Evolutionary conservation across 2,888 invertebrate species (phyloP).

Genomic region (Alloscopus bannaensis): DNA sequence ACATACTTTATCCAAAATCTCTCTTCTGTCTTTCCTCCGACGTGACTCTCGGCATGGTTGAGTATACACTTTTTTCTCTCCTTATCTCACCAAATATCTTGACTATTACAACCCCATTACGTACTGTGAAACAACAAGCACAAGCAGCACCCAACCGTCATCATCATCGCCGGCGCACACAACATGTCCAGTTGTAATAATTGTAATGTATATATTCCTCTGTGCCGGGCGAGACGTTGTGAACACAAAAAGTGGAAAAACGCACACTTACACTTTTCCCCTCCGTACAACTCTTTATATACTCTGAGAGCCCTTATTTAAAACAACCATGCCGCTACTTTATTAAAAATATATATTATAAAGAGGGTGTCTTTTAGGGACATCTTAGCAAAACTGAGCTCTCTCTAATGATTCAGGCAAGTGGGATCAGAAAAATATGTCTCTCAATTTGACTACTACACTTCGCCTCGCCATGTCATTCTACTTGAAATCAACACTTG

Average conservation of each 20-base stretch:
- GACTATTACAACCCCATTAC: slow-evolving; percentile 54
- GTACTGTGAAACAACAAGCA: slow-evolving; percentile 31
- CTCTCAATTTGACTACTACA: too few species aligned
- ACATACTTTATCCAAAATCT: too few species aligned
- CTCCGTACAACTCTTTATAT: neutral
- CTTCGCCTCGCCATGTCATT: too few species aligned
- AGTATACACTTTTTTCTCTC: neutral
- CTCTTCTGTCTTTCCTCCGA: neutral
- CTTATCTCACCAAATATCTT: slow-evolving; percentile 50
- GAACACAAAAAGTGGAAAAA: too few species aligned
- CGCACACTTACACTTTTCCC: too few species aligned
- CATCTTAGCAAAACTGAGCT: too few species aligned
- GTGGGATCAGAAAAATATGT: too few species aligned
- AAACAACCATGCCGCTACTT: neutral
- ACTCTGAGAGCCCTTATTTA: neutral
- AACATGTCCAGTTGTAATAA: neutral
- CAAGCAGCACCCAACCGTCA: slow-evolving; percentile 18
- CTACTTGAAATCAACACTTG: too few species aligned
- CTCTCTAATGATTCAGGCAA: too few species aligned
- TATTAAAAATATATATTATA: too few species aligned
- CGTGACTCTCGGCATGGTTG: slow-evolving; percentile 26
- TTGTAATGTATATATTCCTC: too few species aligned
- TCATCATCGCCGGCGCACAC: neutral
- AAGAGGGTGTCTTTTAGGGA: too few species aligned
- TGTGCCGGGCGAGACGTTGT: neutral